A percentile compares a stretch with the other conserved stretches of the same genome.
Conservation (phyloP, 2,797 vertebrate genomes). For the Anas flavirostris region DNA sequence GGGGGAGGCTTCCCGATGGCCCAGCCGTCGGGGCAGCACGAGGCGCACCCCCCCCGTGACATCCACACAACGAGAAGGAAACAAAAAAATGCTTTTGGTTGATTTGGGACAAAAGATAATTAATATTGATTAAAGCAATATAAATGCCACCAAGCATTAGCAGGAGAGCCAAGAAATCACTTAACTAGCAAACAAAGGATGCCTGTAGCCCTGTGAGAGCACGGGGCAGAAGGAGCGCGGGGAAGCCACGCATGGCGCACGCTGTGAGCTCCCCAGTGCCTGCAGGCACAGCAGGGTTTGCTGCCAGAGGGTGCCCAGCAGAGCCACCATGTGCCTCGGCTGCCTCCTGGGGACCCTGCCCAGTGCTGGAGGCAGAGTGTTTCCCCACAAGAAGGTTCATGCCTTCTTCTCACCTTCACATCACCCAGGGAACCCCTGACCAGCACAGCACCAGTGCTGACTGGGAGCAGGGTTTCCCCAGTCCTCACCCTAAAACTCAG, state of each 20-base stretch:
- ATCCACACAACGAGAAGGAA: neutral
- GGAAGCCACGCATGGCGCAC: neutral
- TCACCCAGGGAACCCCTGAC: neutral
- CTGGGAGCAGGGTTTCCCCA: fast-evolving
- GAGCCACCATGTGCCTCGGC: too few species aligned
- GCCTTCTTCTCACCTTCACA: neutral
- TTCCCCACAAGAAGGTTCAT: neutral
- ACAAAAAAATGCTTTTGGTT: neutral
- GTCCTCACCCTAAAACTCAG: fast-evolving
- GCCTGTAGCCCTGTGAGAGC: neutral
- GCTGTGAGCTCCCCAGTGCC: neutral
- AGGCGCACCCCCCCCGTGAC: fast-evolving
- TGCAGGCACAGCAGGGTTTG: neutral
- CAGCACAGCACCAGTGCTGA: fast-evolving
- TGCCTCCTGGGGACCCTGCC: neutral
- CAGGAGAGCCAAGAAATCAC: neutral
- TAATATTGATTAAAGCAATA: constrained; percentile 45
- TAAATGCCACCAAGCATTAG: constrained; percentile 13
- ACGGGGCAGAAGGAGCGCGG: neutral
- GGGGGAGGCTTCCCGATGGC: neutral
- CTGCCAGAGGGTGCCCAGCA: neutral
- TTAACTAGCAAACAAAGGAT: neutral
- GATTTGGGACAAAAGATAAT: constrained; percentile 11
- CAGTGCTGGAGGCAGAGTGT: neutral
- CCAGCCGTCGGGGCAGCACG: fast-evolving